Conservation (phyloP, 2,888 invertebrate species). For the Andricus quercusramuli region DNA sequence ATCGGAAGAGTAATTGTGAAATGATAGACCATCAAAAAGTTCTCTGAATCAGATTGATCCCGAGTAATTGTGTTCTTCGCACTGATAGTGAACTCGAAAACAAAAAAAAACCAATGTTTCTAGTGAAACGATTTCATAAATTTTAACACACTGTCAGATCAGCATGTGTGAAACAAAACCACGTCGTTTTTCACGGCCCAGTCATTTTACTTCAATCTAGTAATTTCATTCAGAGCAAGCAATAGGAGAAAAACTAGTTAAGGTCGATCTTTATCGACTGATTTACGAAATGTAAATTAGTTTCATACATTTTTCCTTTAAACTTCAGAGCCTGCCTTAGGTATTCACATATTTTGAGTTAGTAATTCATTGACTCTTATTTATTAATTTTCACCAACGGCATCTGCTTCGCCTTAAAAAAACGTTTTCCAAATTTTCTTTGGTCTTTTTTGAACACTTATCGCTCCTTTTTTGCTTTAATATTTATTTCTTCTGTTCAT, state of each 20-base stretch:
- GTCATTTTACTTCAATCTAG: slow-evolving; percentile 4
- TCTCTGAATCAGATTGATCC: no score
- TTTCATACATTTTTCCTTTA: neutral
- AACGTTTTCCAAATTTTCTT: slow-evolving; percentile 7
- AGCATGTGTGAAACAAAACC: slow-evolving; percentile 49
- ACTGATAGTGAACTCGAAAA: neutral
- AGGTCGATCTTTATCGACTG: neutral
- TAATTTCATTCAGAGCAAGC: neutral
- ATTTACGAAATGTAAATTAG: neutral
- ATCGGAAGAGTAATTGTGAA: no score
- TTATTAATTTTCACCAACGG: slow-evolving; percentile 50
- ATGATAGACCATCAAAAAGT: no score
- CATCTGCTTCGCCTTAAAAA: slow-evolving; percentile 41
- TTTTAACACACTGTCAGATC: slow-evolving; percentile 65
- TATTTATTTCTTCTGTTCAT: slow-evolving; percentile 19
- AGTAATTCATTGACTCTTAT: slow-evolving; percentile 61
- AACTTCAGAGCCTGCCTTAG: slow-evolving; percentile 10
- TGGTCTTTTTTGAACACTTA: neutral
- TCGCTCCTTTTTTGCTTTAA: slow-evolving; percentile 39
- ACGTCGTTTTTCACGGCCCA: slow-evolving; percentile 22
- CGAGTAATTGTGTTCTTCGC: neutral
- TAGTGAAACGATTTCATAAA: slow-evolving; percentile 75
- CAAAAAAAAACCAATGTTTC: neutral
- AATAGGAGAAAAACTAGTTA: neutral
- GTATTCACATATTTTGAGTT: slow-evolving; percentile 72